A percentile compares a stretch with the other conserved stretches of the same genome.
Evolutionary conservation across 2,113 vertebrate genomes (phyloP).

Genomic region (Glaucidium brasilianum): DNA sequence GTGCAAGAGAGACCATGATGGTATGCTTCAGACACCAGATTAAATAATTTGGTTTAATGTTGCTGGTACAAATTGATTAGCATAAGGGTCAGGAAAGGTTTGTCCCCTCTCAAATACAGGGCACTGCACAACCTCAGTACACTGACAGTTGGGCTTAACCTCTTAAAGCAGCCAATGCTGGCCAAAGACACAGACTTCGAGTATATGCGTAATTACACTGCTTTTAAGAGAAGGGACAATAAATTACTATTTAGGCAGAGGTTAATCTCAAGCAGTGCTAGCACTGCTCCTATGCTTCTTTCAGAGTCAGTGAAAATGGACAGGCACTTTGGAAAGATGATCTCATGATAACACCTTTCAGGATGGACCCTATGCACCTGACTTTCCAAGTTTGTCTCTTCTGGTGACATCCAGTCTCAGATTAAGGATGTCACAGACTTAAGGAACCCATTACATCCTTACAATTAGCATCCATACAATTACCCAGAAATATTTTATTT

Average conservation of each 20-base stretch:
- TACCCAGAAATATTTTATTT: background rate
- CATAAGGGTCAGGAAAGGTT: background rate
- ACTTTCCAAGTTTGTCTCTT: background rate
- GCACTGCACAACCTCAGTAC: background rate
- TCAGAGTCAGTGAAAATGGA: background rate
- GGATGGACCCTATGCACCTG: rapidly evolving
- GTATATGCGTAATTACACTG: background rate
- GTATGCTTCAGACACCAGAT: background rate
- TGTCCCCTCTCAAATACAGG: background rate
- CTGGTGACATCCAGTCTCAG: background rate
- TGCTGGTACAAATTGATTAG: background rate
- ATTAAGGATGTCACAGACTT: background rate
- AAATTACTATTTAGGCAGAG: background rate
- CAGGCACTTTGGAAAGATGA: background rate
- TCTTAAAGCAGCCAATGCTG: background rate
- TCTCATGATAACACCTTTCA: background rate
- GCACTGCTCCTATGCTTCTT: background rate
- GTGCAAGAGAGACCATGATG: background rate
- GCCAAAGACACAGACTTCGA: background rate
- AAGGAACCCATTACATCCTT: background rate
- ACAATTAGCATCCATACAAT: background rate
- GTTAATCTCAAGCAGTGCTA: background rate
- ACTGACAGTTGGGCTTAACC: background rate
- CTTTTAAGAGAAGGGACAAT: background rate
- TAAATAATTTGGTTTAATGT: background rate